These are phyloP conservation scores for Dendroctonus valens DNA, from an alignment of 1,140 invertebrate genomes.

Conservation along the genomic window DNA sequence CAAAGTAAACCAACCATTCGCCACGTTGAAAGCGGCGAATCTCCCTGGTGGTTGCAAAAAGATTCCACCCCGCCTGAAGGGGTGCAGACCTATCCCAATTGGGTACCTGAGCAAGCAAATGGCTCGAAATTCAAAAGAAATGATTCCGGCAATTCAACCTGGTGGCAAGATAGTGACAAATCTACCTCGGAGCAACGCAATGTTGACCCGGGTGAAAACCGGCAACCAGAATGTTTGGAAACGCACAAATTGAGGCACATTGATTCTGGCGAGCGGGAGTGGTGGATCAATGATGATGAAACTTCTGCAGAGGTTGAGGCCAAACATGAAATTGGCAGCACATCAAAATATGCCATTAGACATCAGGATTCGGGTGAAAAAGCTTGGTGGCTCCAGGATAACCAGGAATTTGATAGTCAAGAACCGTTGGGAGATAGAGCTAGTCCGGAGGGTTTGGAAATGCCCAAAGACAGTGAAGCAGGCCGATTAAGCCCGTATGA, in stretches of 20 bases:
- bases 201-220: constrained; percentile 57
- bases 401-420: constrained; percentile 40
- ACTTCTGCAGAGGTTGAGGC: constrained; percentile 33
- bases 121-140: constrained; percentile 52
- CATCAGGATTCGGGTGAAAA: constrained; percentile 58
- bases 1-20: constrained; percentile 35
- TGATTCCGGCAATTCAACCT: constrained; percentile 68
- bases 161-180: constrained; percentile 55
- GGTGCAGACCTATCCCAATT: constrained; percentile 24
- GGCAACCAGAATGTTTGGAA: background rate
- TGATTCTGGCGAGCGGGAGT: constrained; percentile 59
- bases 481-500: constrained; percentile 67
- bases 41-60: constrained; percentile 64
- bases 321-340: constrained; percentile 25
- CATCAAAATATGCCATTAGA: constrained; percentile 46
- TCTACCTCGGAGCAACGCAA: constrained; percentile 31
- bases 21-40: constrained; percentile 68
- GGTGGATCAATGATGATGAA: constrained; percentile 58
- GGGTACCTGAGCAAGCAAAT: constrained; percentile 5
- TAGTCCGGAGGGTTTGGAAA: constrained; percentile 72
- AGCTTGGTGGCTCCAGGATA: constrained; percentile 63
- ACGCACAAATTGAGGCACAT: constrained; percentile 51
- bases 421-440: constrained; percentile 71
- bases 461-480: constrained; percentile 52
- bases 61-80: constrained; percentile 37